Evolutionary conservation across 2,888 invertebrate species (phyloP).

Genomic region (Sinotaia quadrata): DNA sequence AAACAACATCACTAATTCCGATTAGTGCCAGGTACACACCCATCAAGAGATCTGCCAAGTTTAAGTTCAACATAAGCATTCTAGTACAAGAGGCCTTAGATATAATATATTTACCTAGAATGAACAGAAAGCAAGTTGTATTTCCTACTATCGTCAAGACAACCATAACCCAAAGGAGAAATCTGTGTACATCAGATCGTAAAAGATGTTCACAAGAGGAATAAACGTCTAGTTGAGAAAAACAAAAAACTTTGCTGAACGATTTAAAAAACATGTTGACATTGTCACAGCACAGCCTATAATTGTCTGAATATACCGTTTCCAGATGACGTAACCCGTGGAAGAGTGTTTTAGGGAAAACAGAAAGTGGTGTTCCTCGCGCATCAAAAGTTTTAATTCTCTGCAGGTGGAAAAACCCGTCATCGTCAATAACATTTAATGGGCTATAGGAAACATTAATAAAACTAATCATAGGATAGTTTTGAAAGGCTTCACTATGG

Average conservation of each 20-base stretch:
- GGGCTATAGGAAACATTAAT: neutral
- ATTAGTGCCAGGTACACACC: constrained; percentile 31
- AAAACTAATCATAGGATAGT: neutral
- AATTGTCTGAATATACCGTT: neutral
- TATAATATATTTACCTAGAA: constrained; percentile 17
- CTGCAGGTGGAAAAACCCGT: neutral
- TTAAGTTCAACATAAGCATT: constrained; percentile 30
- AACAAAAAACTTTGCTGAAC: neutral
- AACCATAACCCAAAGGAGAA: constrained; percentile 27
- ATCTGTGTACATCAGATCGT: constrained; percentile 8
- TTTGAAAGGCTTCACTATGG: neutral
- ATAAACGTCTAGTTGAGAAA: constrained; percentile 21
- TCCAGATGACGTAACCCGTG: neutral
- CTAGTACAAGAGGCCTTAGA: constrained; percentile 20
- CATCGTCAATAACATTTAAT: neutral
- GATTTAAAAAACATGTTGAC: neutral
- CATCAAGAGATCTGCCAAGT: constrained; percentile 34
- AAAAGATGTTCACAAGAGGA: constrained; percentile 32
- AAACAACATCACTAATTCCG: constrained; percentile 27
- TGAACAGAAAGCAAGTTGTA: neutral
- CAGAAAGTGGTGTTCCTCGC: neutral
- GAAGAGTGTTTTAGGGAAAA: neutral
- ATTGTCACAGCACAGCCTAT: constrained; percentile 2
- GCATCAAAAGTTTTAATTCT: neutral
- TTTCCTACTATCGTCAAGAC: constrained; percentile 30